phyloP scores from a whole-genome alignment of 2,888 invertebrate genomes.

The Periphyllus acericola region DNA sequence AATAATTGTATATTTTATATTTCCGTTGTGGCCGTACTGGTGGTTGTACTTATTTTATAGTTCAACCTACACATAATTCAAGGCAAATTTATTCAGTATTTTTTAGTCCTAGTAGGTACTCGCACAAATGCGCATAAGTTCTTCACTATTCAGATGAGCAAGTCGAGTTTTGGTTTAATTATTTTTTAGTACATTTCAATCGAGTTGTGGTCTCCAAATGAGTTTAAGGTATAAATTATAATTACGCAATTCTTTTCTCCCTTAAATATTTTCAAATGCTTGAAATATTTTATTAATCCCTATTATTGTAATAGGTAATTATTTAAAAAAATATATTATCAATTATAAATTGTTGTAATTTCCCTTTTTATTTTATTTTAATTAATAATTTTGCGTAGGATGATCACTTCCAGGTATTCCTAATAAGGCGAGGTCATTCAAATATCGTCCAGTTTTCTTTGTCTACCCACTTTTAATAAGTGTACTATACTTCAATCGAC shows the following conservation, averaged over 20 bases:
- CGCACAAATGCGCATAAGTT: background rate
- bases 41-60: background rate
- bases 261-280: background rate
- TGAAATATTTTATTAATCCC: background rate
- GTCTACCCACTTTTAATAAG: constrained; percentile 18
- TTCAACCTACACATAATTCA: constrained; percentile 42
- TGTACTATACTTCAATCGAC: background rate
- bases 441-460: constrained; percentile 57
- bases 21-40: constrained; percentile 33
- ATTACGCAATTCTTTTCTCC: background rate
- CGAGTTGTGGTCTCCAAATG: constrained; percentile 8
- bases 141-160: background rate
- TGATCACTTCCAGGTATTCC: constrained; percentile 45
- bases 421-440: constrained; percentile 60
- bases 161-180: background rate
- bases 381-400: constrained; percentile 47
- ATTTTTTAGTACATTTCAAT: background rate
- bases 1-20: constrained; percentile 8
- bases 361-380: constrained; percentile 1
- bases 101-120: background rate
- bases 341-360: background rate
- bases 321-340: background rate
- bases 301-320: background rate
- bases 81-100: constrained; percentile 31
- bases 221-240: constrained; percentile 9